Percentiles rank a stretch among this genome's conserved stretches.
Evolutionary conservation across 2,113 vertebrate genomes (phyloP).

Genomic region (Oryzias woworae): DNA sequence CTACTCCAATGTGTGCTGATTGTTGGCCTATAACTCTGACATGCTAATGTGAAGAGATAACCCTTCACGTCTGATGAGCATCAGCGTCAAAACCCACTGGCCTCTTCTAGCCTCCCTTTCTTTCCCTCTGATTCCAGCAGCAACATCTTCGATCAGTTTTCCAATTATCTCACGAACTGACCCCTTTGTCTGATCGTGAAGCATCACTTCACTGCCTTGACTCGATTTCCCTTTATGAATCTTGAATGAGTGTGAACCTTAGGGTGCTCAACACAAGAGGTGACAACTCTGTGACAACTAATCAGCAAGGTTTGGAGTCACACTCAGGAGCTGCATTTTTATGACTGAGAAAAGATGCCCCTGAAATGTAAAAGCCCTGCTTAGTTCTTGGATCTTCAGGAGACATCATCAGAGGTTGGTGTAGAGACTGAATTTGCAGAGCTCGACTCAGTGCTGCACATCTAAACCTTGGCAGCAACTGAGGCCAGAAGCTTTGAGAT

Average conservation of each 20-base stretch:
- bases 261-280: slow-evolving; percentile 23
- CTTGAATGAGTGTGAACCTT: slow-evolving; percentile 44
- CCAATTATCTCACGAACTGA: neutral
- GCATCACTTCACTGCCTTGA: slow-evolving; percentile 6
- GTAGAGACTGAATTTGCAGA: slow-evolving; percentile 30
- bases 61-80: slow-evolving; percentile 51
- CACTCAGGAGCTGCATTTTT: slow-evolving; percentile 12
- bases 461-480: slow-evolving; percentile 21
- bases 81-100: slow-evolving; percentile 45
- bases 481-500: slow-evolving; percentile 37
- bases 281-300: slow-evolving; percentile 4
- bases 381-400: slow-evolving; percentile 17
- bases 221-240: slow-evolving; percentile 50
- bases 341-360: slow-evolving; percentile 10
- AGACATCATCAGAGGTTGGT: slow-evolving; percentile 41
- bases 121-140: slow-evolving; percentile 14
- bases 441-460: slow-evolving; percentile 39
- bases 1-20: slow-evolving; percentile 23
- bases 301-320: slow-evolving; percentile 9
- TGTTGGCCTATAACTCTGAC: slow-evolving; percentile 32
- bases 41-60: slow-evolving; percentile 55
- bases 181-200: slow-evolving; percentile 17
- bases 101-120: slow-evolving; percentile 8
- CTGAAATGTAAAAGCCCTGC: slow-evolving; percentile 44
- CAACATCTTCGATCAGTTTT: slow-evolving; percentile 6